phyloP scores from a whole-genome alignment of 2,113 vertebrate genomes.

The Limnothrissa miodon region DNA sequence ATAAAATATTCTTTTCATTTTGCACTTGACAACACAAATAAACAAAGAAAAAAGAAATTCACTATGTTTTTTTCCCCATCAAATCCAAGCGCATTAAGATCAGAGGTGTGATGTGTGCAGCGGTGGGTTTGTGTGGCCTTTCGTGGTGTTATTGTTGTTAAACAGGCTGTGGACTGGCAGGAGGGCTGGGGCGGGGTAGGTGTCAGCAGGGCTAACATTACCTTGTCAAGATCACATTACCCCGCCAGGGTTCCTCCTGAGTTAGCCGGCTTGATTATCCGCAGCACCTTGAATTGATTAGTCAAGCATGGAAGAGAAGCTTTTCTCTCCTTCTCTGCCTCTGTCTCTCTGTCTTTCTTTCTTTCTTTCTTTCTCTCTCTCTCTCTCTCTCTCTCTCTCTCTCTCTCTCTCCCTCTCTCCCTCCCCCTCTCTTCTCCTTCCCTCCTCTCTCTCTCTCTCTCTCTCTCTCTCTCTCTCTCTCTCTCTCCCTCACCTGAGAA shows the following conservation, averaged over 20 bases:
- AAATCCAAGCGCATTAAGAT: neutral
- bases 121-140: neutral
- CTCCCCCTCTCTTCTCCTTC: too few relatives aligned
- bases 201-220: constrained; percentile 3
- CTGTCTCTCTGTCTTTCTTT: neutral
- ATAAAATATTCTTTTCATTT: neutral
- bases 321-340: neutral
- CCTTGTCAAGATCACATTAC: neutral
- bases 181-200: neutral
- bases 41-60: neutral
- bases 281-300: neutral
- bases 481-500: neutral
- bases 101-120: neutral
- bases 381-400: neutral
- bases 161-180: neutral
- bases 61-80: neutral
- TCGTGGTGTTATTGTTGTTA: neutral
- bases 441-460: neutral
- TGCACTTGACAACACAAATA: constrained; percentile 1
- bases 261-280: neutral
- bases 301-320: neutral
- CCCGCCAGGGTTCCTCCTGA: neutral
- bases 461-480: neutral
- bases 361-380: neutral
- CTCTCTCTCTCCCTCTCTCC: neutral